Evolutionary conservation across 2,113 vertebrate genomes (phyloP).

Genomic region (Pachycephala philippinensis): DNA sequence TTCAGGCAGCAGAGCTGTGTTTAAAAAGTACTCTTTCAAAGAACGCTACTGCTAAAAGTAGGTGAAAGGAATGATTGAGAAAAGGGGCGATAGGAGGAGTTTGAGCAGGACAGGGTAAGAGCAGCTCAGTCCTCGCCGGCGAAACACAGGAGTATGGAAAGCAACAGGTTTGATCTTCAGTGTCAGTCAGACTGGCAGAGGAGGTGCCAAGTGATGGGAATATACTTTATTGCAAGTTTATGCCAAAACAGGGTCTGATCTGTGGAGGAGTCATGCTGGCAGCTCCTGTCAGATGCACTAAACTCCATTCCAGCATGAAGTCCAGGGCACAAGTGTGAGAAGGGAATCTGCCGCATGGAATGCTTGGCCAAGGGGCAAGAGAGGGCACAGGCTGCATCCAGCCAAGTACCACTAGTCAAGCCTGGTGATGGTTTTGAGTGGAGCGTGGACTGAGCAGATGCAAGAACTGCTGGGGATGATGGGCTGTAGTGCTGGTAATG

Average conservation of each 20-base stretch:
- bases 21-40: not conserved
- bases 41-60: not conserved
- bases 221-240: not conserved
- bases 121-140: not conserved
- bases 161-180: not conserved
- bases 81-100: not conserved
- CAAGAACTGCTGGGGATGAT: not conserved
- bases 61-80: not conserved
- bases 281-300: not conserved
- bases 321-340: not conserved
- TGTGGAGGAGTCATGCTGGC: not conserved
- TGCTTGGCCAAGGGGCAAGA: not conserved
- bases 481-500: not conserved
- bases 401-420: not conserved
- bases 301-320: not conserved
- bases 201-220: not conserved
- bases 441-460: not conserved
- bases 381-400: not conserved
- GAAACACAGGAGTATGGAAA: accelerated
- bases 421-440: not conserved
- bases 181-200: not conserved
- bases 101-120: not conserved
- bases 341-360: not conserved
- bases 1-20: not conserved
- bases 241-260: not conserved